A percentile compares a stretch with the other conserved stretches of the same genome.
Conservation (phyloP, 2,113 vertebrate genomes). For the human region GRCh38 chr13:21702501-21703000, state of each 20-base stretch:
- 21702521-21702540: constrained; percentile 75
- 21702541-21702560: constrained; percentile 75
- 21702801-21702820: constrained; percentile 83
- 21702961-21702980: constrained; percentile 74
- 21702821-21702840: constrained; percentile 84
- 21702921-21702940: constrained; percentile 66
- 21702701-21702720: constrained; percentile 80
- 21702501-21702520: constrained; percentile 84
- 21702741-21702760: constrained; percentile 84
- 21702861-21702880: constrained; percentile 75
- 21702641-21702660: constrained; percentile 79
- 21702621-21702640: constrained; percentile 65
- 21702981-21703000: constrained; percentile 64
- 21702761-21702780: constrained; percentile 84
- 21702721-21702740: constrained; percentile 85
- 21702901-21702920: constrained; percentile 52
- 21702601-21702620: constrained; percentile 58
- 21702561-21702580: constrained; percentile 78
- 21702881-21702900: constrained; percentile 75
- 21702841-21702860: constrained; percentile 79
- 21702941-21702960: constrained; percentile 75
- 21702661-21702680: constrained; percentile 85
- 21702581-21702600: constrained; percentile 76
- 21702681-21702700: constrained; percentile 84
- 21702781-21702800: constrained; percentile 82